Base-by-base conservation (phyloP, 2,888 invertebrate genomes). In the Plebejus melissa region DNA sequence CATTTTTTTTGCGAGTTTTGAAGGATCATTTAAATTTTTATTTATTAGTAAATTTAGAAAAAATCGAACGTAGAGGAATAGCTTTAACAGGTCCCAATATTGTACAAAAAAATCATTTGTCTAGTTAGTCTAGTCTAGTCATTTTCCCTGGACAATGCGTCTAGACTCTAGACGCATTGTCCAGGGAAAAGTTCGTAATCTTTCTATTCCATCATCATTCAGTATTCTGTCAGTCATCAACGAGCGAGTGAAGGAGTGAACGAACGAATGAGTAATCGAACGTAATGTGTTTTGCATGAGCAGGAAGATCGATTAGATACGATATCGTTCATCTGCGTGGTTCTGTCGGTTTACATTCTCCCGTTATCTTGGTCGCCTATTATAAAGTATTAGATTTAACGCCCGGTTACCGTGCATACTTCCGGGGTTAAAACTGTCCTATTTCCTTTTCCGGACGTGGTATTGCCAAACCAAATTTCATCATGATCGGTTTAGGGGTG, bases 271-370 rank as follows among this genome's bases (percentile, higher is more conserved):
- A 60, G 60, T 28, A 22, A 60, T 22, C 65, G 65, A 65, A 65
- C 28, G 60, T 65, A 28, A 65, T 65, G 32, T 32, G 65, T 65
- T 65, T 65, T 65, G 65, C 65, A 65, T 65, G 65, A 60, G 60
- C 60, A 36, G 65, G 65, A 65, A 65, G 65, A 65, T 65, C 65
- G 65, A 65, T 65, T 65, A 65, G 65, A 32, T 65, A 65, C 28
- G 60, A 65, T 65, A 65, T 36, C 65, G 16, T 16, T 5, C 65
- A 60, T 9, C 28, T 60, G 28, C 60, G 13, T 65, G 32, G 65
- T 32, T 32, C 65, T 65, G 36, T 65, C 65, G 32, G 32, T 5
- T 65, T 65, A 32, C 32, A 65, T 65, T 60, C 32, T 36, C 32
- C 60, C 4, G 60, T 28, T 60, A 60, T 60, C 60, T 60, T 22